Conservation (phyloP, 2,888 invertebrate genomes). For the Aplocera efformata region DNA sequence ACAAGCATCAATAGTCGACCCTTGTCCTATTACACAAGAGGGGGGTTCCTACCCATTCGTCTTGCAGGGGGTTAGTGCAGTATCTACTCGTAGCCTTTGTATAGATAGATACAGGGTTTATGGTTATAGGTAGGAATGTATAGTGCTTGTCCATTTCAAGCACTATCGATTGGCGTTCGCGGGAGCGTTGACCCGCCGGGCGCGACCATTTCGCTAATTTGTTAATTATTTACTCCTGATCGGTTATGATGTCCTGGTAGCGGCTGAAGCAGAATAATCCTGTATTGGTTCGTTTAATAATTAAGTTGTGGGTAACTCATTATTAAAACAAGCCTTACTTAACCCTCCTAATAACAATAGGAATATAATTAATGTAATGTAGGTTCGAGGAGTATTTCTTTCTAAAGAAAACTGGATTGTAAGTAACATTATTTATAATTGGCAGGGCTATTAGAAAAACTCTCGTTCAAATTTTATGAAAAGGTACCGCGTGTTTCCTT, state of each 20-base stretch:
- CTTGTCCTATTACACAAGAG: conserved; percentile 14
- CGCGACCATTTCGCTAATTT: conserved; percentile 72
- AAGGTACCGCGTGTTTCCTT: too few relatives aligned
- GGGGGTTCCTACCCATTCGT: conserved; percentile 25
- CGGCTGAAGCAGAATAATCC: conserved; percentile 9
- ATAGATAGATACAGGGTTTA: conserved; percentile 11
- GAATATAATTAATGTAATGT: too few relatives aligned
- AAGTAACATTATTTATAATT: too few relatives aligned
- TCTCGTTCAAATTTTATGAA: too few relatives aligned
- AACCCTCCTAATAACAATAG: too few relatives aligned
- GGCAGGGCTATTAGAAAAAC: too few relatives aligned
- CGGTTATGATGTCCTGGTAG: conserved; percentile 45
- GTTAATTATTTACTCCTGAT: conserved; percentile 71
- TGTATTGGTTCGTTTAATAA: background rate
- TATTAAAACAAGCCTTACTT: too few relatives aligned
- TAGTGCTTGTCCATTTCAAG: conserved; percentile 75
- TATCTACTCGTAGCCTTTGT: conserved; percentile 2
- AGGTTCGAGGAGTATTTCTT: too few relatives aligned
- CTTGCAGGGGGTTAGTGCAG: conserved; percentile 13
- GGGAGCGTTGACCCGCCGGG: conserved; percentile 67
- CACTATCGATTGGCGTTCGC: conserved; percentile 74
- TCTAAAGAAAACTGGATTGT: too few relatives aligned
- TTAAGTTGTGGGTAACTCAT: too few relatives aligned
- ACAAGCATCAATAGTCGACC: conserved; percentile 23
- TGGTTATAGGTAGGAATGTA: conserved; percentile 18